These are phyloP conservation scores for Elmis aenea DNA, from an alignment of 2,888 invertebrate genomes.

Conservation along the genomic window DNA sequence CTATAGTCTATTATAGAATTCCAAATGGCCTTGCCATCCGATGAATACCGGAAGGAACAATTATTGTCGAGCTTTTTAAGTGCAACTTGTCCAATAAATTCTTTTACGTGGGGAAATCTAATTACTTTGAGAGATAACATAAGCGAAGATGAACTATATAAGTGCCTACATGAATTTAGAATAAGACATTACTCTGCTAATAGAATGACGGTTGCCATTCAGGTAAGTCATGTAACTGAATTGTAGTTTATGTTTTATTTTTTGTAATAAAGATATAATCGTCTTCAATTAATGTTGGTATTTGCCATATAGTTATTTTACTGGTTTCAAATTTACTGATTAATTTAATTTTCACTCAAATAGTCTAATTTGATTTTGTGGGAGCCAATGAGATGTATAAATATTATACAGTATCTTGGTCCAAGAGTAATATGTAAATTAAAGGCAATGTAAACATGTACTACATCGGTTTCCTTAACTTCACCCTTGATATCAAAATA, in stretches of 20 bases:
- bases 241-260: neutral
- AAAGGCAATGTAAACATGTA: no score
- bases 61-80: conserved; percentile 65
- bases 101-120: conserved; percentile 84
- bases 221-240: conserved; percentile 49
- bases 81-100: conserved; percentile 65
- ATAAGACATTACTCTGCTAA: conserved; percentile 78
- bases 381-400: no score
- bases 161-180: conserved; percentile 68
- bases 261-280: no score
- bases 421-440: no score
- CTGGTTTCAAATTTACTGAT: neutral
- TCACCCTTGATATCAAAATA: no score
- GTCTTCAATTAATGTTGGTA: no score
- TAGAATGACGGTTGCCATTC: conserved; percentile 81
- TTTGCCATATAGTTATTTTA: no score
- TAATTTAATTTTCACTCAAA: neutral
- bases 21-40: conserved; percentile 71
- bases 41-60: conserved; percentile 71
- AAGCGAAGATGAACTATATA: conserved; percentile 62
- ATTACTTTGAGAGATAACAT: conserved; percentile 65
- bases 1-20: no score
- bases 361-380: conserved; percentile 5
- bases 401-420: no score
- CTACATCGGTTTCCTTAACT: no score